Evolutionary conservation across 2,113 vertebrate genomes (phyloP).

Genomic region (Athene cunicularia): DNA sequence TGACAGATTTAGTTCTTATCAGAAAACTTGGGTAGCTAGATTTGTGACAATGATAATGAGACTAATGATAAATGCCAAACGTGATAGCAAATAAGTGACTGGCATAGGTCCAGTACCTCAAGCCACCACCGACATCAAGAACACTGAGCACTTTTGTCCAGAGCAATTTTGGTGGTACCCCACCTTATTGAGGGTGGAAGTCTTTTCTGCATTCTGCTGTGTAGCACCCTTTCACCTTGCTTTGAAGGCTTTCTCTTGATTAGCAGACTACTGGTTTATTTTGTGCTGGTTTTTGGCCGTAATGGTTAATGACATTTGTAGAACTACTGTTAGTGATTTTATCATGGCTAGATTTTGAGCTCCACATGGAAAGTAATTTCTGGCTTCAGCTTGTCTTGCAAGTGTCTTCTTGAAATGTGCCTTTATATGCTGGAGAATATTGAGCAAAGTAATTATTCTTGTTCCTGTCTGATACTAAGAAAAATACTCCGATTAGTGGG

Average conservation of each 20-base stretch:
- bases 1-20: not conserved
- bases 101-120: not conserved
- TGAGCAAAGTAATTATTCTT: not conserved
- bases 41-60: not conserved
- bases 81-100: not conserved
- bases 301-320: not conserved
- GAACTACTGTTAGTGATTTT: not conserved
- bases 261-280: not conserved
- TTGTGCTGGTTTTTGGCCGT: not conserved
- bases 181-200: not conserved
- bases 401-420: not conserved
- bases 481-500: not conserved
- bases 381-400: not conserved
- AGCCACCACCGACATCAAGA: not conserved
- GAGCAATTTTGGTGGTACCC: not conserved
- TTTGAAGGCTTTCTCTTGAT: not conserved
- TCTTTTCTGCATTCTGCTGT: not conserved
- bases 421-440: not conserved
- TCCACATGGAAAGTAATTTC: not conserved
- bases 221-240: not conserved
- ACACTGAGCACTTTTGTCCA: not conserved
- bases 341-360: not conserved
- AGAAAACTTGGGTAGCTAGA: not conserved
- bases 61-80: not conserved
- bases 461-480: not conserved